These are phyloP conservation scores for Anas acuta DNA, from an alignment of 2,797 vertebrate species.

Conservation along the genomic window DNA sequence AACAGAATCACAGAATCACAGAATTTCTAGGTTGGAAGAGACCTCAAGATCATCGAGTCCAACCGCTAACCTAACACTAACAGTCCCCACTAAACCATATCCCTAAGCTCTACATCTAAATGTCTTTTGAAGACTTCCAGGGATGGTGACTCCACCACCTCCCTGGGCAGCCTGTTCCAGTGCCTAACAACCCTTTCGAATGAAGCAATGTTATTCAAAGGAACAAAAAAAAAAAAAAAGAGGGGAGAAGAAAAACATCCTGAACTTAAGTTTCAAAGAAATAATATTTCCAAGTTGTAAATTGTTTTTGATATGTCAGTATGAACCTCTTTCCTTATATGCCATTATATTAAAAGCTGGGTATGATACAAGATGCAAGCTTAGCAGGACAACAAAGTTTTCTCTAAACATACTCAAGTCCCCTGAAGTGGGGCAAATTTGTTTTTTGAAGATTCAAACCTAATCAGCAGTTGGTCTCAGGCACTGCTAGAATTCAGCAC, in stretches of 20 bases:
- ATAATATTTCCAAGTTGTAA: background rate
- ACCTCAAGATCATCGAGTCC: too few species aligned
- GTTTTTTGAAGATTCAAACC: background rate
- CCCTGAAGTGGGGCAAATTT: background rate
- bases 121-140: too few species aligned
- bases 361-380: background rate
- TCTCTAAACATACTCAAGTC: background rate
- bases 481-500: background rate
- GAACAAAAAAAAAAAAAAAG: background rate
- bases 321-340: background rate
- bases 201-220: background rate
- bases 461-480: background rate
- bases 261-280: background rate
- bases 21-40: too few species aligned
- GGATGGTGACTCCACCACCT: too few species aligned
- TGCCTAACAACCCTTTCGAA: too few species aligned
- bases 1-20: background rate
- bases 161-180: too few species aligned
- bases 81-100: too few species aligned
- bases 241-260: background rate
- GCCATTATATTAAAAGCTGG: background rate
- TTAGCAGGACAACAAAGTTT: background rate
- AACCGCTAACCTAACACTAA: too few species aligned
- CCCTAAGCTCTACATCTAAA: too few species aligned
- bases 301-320: background rate